These are phyloP conservation scores for Doris montereyensis DNA, from an alignment of 2,888 invertebrate species.

Conservation along the genomic window DNA sequence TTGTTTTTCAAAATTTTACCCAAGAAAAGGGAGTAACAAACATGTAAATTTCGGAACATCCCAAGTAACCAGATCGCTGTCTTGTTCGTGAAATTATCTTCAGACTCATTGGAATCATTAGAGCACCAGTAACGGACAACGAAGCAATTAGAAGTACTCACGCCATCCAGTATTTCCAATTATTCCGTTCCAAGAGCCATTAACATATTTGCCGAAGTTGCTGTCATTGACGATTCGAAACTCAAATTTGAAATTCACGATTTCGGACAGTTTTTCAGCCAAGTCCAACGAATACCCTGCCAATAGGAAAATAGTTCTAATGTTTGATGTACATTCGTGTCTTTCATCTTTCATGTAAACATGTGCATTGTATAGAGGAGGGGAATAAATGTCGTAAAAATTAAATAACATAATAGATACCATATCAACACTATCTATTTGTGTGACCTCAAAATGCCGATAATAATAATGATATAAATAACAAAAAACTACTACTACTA, in stretches of 20 bases:
- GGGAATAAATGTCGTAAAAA: background rate
- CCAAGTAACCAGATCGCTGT: too few relatives aligned
- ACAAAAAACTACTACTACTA: background rate
- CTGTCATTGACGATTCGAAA: conserved; percentile 87
- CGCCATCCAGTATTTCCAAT: conserved; percentile 66
- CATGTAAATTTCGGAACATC: too few relatives aligned
- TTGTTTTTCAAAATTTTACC: too few relatives aligned
- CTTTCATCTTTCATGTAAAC: background rate
- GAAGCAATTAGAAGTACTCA: too few relatives aligned
- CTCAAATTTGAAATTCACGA: conserved; percentile 88
- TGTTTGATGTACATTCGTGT: background rate
- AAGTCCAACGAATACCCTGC: conserved; percentile 92
- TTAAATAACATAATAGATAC: too few relatives aligned
- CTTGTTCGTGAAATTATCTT: too few relatives aligned
- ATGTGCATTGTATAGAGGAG: background rate
- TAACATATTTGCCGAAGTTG: conserved; percentile 79
- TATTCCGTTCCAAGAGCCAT: conserved; percentile 70
- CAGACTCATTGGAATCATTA: too few relatives aligned
- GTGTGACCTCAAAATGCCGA: too few relatives aligned
- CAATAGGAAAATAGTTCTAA: background rate
- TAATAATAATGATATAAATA: too few relatives aligned
- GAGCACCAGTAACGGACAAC: too few relatives aligned
- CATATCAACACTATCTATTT: too few relatives aligned
- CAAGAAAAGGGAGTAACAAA: too few relatives aligned
- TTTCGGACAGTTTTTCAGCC: conserved; percentile 84